Conservation (phyloP, 2,113 vertebrate genomes). For the Sebastes schlegelii region DNA sequence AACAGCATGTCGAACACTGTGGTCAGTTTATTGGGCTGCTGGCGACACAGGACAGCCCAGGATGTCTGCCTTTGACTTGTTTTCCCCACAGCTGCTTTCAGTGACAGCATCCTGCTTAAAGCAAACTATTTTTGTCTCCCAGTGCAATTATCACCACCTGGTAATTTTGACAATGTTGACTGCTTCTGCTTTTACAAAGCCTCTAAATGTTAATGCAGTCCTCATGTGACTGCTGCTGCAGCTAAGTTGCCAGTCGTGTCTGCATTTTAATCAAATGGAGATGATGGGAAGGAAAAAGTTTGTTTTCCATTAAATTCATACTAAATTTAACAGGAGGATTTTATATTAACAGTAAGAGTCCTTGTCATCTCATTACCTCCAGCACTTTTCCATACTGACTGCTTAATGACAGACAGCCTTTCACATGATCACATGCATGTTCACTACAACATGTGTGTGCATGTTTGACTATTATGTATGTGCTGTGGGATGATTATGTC, state of each 20-base stretch:
- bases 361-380: constrained; percentile 16
- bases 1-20: constrained; percentile 66
- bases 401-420: constrained; percentile 12
- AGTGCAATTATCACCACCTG: constrained; percentile 74
- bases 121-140: constrained; percentile 68
- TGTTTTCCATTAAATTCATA: constrained; percentile 51
- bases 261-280: constrained; percentile 39
- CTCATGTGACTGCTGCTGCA: constrained; percentile 32
- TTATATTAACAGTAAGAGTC: constrained; percentile 19
- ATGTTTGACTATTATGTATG: neutral
- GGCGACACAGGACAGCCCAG: constrained; percentile 63
- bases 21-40: constrained; percentile 75
- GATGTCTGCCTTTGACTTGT: constrained; percentile 72
- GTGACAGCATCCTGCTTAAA: constrained; percentile 65
- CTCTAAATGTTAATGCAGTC: constrained; percentile 45
- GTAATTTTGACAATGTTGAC: constrained; percentile 72
- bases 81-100: constrained; percentile 73
- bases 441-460: neutral
- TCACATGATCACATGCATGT: constrained; percentile 10
- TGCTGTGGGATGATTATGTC: neutral
- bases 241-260: neutral
- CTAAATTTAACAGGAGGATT: constrained; percentile 36
- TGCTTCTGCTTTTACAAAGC: constrained; percentile 54
- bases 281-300: constrained; percentile 24
- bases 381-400: constrained; percentile 10